Conservation (phyloP, 2,113 vertebrate genomes). For the Bubo bubo region DNA sequence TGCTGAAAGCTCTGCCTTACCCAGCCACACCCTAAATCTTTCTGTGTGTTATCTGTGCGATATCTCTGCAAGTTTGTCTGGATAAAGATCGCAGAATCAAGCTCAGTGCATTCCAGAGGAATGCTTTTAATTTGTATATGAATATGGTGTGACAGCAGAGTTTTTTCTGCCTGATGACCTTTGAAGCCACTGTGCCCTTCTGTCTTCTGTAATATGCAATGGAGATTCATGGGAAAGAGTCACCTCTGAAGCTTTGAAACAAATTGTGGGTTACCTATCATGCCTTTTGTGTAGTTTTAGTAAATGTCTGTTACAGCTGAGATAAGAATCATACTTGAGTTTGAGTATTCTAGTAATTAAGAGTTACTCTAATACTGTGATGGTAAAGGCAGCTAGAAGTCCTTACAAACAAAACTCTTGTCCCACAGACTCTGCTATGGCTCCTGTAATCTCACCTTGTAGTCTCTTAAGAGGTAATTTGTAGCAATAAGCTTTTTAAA, state of each 20-base stretch:
- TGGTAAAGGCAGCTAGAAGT: not conserved
- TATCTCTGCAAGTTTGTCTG: slow-evolving; percentile 26
- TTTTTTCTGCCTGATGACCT: not conserved
- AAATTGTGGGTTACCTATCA: not conserved
- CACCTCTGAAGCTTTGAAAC: not conserved
- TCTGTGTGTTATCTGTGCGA: not conserved
- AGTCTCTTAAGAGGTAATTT: not conserved
- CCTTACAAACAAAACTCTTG: not conserved
- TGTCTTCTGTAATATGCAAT: not conserved
- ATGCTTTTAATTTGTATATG: not conserved
- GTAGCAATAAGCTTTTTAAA: not conserved
- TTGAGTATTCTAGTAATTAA: slow-evolving; percentile 15
- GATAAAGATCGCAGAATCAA: slow-evolving; percentile 9
- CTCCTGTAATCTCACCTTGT: not conserved
- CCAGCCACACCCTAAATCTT: not conserved
- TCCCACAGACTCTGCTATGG: not conserved
- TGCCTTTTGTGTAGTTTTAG: not conserved
- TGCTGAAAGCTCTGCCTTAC: not conserved
- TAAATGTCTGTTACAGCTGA: not conserved
- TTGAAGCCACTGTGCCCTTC: not conserved
- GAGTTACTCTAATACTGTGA: not conserved
- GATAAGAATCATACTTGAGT: not conserved
- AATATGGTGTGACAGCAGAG: not conserved
- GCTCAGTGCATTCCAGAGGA: not conserved
- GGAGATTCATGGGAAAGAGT: not conserved